Evolutionary conservation across 1,140 invertebrate species (phyloP).

Genomic region (Ceratina japonica): DNA sequence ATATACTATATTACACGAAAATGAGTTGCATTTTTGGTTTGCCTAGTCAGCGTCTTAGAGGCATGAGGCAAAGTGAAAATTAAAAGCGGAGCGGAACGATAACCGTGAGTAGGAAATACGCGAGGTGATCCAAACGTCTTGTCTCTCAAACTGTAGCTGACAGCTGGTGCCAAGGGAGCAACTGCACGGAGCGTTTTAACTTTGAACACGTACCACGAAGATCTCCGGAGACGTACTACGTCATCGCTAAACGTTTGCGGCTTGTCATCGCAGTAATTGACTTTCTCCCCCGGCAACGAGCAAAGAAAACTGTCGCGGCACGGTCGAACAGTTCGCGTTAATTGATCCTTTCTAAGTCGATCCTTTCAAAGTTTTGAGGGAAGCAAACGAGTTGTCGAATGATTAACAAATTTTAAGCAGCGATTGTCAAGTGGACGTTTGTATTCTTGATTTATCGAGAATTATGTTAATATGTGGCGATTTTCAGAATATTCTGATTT

Average conservation of each 20-base stretch:
- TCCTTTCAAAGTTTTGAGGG: not conserved
- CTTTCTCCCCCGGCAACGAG: conserved; percentile 58
- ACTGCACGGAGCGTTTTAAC: conserved; percentile 37
- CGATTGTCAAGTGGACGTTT: no score
- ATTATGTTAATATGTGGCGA: no score
- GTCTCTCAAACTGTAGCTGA: conserved; percentile 41
- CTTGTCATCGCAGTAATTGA: conserved; percentile 67
- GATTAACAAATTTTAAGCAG: no score
- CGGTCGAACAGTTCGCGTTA: conserved; percentile 28
- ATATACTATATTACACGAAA: not conserved
- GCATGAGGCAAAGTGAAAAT: conserved; percentile 6
- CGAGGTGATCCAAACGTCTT: conserved; percentile 23
- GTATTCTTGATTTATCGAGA: not conserved
- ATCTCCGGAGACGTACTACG: conserved; percentile 60
- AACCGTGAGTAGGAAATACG: conserved; percentile 38
- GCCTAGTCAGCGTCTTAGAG: not conserved
- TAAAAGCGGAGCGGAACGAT: conserved; percentile 7
- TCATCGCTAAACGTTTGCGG: conserved; percentile 45
- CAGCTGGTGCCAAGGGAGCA: conserved; percentile 44
- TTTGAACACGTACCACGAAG: conserved; percentile 38
- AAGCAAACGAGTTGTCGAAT: no score
- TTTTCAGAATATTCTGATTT: no score
- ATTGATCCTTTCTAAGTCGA: conserved; percentile 43
- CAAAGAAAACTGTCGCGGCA: conserved; percentile 50
- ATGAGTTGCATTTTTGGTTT: conserved; percentile 24